Conservation (phyloP, 2,888 invertebrate species). For the Seira musarum region DNA sequence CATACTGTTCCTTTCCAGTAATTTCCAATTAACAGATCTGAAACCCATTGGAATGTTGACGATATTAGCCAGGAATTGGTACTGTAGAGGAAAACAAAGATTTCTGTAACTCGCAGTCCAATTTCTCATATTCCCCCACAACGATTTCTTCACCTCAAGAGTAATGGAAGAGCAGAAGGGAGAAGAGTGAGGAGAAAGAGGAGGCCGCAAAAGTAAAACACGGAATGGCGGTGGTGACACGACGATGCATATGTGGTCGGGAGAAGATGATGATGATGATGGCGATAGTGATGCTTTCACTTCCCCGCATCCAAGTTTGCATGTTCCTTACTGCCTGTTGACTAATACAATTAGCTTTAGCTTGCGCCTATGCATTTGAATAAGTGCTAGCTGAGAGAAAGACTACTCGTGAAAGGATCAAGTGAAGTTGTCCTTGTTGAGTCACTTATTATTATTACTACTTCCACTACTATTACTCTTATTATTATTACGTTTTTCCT, state of each 20-base stretch:
- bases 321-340: constrained; percentile 15
- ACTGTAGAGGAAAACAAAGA: background rate
- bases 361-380: constrained; percentile 21
- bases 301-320: constrained; percentile 6
- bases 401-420: constrained; percentile 14
- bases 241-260: constrained; percentile 11
- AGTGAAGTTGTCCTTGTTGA: constrained; percentile 31
- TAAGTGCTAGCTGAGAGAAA: background rate
- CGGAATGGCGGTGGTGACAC: constrained; percentile 26
- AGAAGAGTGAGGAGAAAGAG: background rate
- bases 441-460: constrained; percentile 31
- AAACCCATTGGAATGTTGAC: background rate
- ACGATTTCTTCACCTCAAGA: background rate
- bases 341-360: constrained; percentile 41
- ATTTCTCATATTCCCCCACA: constrained; percentile 29
- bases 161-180: background rate
- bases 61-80: background rate
- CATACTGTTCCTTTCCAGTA: constrained; percentile 12
- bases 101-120: background rate
- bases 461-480: constrained; percentile 22
- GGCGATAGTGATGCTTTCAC: constrained; percentile 5
- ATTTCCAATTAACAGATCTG: constrained; percentile 17
- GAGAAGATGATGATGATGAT: constrained; percentile 28
- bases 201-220: background rate
- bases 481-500: background rate